Base-by-base conservation (phyloP, 2,797 vertebrate genomes). In the Anableps anableps region DNA sequence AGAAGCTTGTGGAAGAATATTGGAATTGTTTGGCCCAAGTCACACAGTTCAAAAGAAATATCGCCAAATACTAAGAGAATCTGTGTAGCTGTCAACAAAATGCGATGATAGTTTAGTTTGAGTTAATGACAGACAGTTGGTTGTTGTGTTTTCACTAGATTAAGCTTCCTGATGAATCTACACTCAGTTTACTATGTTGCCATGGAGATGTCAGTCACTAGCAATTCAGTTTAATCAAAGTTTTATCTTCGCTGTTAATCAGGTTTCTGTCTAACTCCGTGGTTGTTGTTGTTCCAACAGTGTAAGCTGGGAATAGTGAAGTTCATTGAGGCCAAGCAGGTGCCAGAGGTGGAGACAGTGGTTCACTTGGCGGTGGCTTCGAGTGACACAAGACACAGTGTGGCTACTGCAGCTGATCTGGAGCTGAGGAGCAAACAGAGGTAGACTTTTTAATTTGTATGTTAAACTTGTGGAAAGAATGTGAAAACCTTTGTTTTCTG, bases 361-460 rank as follows among this genome's bases (percentile, higher is more conserved):
- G 95, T 99, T 87, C 99, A 99, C 90, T 91, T 99, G 90, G 98
- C 99, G 75, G 96, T 99, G 72, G 99, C 98, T 1, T 99, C 99
- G 74, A 99, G 99, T 47, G 99, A 99, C 92, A 99, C 98, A 13
- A 95, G 98, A 77, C 99, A 99, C 86, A 96, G 98, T 14, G 98
- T 99, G 62, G 98, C 98, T 34, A 99, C 99, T 0, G 99, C 98
- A 19, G 99, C 99, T 11, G 98, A 99, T 86, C 96, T 99, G 86
- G 98, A 99, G 83, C 92, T 99, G 74, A 99, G 97, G 91, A 99
- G 99, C 96, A 99, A 98, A 86, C 99, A 99, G 89, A 99, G 99
- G 98, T 99, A 87, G 72, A 79, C 14, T 45, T 29, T 36, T 14
- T 36, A 26, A 8, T 77, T 74, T 11, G 34, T 14, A 31, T 75